Evolutionary conservation across 92 coral and sea anemone genomes (phyloP), one percentile per base, ranked within the genome.

Genomic region (Pocillopora meandrina): DNA sequence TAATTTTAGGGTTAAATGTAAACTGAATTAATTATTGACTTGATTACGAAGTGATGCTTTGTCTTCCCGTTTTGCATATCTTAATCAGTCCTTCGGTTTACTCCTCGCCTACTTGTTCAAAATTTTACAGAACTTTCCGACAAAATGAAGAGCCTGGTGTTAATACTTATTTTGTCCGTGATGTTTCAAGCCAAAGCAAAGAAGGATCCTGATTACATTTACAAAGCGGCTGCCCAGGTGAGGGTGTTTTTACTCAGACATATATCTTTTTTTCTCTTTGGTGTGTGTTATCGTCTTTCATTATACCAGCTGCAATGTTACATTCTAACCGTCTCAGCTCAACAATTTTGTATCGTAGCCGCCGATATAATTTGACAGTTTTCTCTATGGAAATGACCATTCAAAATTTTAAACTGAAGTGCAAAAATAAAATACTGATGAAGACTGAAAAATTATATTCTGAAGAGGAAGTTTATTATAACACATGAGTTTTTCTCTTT

Each of bases 141-240:
- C 56, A 55, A n/a, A 16, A 70, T 70, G 74, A 70, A 70, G 42
- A 34, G 12, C n/a, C 18, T 36, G 15, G 23, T 36, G 12, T 70
- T 34, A 15, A n/a, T 70, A 35, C 21, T 36, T 36, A 34, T 70
- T 16, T 20, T 70, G 47, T 36, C 42, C 19, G 1, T 70, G 55
- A 19, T 70, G 74, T 6, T 36, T 10, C 74, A 70, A 14, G 74
- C 33, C 17, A 70, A 20, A 36, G 55, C 74, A 16, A 6, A 70
- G 14, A 17, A 36, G 62, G 1, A 1, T 59, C 62, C 55, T 35
- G 74, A 70, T 70, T 70, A 34, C n/a, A 70, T 70, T 35, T 70
- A 70, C 56, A 70, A 70, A 34, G 74, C 74, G 12, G 74, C 57
- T 0, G 74, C 74, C 17, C 74, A 70, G 74, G 74, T 70, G 15